Evolutionary conservation across 2,888 invertebrate species (phyloP).

Genomic region (Allolobophora icterica): DNA sequence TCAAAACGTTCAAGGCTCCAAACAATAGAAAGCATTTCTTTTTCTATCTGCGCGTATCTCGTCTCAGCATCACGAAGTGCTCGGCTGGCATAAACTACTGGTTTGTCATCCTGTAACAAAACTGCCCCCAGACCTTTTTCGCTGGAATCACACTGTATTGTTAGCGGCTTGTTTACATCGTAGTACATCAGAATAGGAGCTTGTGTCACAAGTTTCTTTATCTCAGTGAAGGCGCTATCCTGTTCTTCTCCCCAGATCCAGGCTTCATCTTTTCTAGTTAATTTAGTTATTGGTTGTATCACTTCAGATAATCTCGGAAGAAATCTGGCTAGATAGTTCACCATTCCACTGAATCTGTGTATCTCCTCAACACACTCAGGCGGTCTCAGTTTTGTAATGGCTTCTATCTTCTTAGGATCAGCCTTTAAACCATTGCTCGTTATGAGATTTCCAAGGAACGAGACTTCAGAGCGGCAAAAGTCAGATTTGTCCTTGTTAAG

Average conservation of each 20-base stretch:
- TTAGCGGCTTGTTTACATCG: conserved; percentile 32
- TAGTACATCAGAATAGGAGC: conserved; percentile 45
- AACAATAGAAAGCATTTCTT: conserved; percentile 43
- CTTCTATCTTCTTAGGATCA: no score
- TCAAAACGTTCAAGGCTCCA: conserved; percentile 44
- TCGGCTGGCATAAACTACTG: conserved; percentile 42
- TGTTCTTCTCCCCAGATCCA: conserved; percentile 22
- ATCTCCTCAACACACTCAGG: no score
- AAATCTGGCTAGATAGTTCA: neutral
- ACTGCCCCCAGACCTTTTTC: neutral
- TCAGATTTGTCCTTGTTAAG: no score
- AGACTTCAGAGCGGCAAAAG: no score
- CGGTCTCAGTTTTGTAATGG: no score
- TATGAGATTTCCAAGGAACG: no score
- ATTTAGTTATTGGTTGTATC: conserved; percentile 45
- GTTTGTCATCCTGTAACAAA: conserved; percentile 13
- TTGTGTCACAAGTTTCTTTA: conserved; percentile 38
- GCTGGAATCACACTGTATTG: conserved; percentile 37
- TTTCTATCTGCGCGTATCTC: conserved; percentile 47
- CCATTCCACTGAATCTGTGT: no score
- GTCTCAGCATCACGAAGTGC: conserved; percentile 45
- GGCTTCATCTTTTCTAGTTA: conserved; percentile 24
- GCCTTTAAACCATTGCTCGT: no score
- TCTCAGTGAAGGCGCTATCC: conserved; percentile 43
- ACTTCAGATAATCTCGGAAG: conserved; percentile 19